These are phyloP conservation scores for Bombylius major DNA, from an alignment of 2,888 invertebrate species.

Conservation along the genomic window DNA sequence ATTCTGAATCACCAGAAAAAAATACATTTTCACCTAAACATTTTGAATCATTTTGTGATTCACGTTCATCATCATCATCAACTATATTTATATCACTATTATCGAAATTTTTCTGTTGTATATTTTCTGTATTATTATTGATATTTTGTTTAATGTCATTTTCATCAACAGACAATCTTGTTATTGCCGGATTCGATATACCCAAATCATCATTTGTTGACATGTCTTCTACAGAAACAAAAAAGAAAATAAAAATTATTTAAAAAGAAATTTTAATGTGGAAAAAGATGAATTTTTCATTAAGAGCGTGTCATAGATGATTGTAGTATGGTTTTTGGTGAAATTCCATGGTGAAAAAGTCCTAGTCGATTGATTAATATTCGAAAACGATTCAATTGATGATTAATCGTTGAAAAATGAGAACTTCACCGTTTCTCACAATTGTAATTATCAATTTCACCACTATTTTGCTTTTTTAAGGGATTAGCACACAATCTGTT, in stretches of 20 bases:
- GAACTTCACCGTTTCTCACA: no score
- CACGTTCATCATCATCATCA: conserved; percentile 27
- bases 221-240: conserved; percentile 21
- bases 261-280: no score
- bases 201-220: conserved; percentile 19
- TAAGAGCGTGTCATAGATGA: no score
- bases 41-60: conserved; percentile 19
- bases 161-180: neutral
- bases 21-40: conserved; percentile 24
- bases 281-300: no score
- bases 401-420: no score
- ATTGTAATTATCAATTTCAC: no score
- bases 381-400: no score
- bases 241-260: neutral
- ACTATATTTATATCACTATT: neutral
- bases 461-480: no score
- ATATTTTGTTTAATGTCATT: neutral
- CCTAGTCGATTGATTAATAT: no score
- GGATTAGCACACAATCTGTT: no score
- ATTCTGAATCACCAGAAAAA: conserved; percentile 50
- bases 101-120: neutral
- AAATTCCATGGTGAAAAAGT: no score
- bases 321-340: no score
- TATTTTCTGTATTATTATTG: neutral
- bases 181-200: conserved; percentile 20